Conservation (phyloP, 2,113 vertebrate species). For the Macquaria ambigua region DNA sequence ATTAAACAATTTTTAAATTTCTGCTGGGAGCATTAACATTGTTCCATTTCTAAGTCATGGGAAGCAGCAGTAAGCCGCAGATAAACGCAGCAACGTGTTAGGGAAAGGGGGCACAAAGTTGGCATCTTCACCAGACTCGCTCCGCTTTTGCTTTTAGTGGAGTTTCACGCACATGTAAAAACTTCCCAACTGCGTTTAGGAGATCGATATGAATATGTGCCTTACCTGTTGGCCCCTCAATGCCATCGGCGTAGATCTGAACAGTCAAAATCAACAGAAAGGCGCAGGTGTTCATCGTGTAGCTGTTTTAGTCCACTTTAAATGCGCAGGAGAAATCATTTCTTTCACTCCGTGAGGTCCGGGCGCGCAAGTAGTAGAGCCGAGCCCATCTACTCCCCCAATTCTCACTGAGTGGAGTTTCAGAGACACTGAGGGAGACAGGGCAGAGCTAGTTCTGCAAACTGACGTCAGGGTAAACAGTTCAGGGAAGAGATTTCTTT, state of each 20-base stretch:
- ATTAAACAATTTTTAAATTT: not conserved
- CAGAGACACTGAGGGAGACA: constrained; percentile 77
- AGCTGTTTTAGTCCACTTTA: constrained; percentile 85
- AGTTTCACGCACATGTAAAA: constrained; percentile 45
- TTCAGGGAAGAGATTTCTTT: constrained; percentile 81
- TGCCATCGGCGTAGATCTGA: constrained; percentile 87
- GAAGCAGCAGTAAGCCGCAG: constrained; percentile 7
- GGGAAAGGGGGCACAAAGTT: constrained; percentile 61
- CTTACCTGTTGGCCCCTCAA: constrained; percentile 88
- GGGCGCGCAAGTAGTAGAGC: constrained; percentile 58
- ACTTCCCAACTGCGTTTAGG: constrained; percentile 63
- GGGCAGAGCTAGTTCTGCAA: constrained; percentile 80
- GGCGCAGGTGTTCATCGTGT: constrained; percentile 86
- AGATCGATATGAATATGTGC: constrained; percentile 1
- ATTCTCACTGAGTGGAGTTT: constrained; percentile 76
- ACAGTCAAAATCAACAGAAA: constrained; percentile 84
- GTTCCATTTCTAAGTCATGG: not conserved
- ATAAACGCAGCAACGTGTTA: constrained; percentile 42
- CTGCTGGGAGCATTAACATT: not conserved
- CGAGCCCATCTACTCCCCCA: constrained; percentile 75
- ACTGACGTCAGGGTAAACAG: constrained; percentile 89
- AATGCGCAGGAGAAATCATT: constrained; percentile 73
- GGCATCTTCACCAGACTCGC: constrained; percentile 53
- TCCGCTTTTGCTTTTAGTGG: constrained; percentile 26
- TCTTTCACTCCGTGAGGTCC: constrained; percentile 75